Base-by-base conservation (phyloP, 2,113 vertebrate species). In the Pomatostomus ruficeps region DNA sequence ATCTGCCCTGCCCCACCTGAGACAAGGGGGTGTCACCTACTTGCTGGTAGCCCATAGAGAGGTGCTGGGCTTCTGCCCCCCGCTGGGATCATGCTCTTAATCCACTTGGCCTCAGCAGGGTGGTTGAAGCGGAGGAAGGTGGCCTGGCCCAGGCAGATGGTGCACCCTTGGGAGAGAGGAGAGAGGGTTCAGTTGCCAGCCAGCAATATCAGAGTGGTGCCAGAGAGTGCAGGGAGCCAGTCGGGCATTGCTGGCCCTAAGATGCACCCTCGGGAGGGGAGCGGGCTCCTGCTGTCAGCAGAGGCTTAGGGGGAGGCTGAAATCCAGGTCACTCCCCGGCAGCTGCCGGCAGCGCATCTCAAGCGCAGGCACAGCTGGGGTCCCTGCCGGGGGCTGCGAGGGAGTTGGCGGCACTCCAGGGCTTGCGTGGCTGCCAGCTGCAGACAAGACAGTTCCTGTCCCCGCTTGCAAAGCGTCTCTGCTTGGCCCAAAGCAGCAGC, bases 51-150 rank as follows among this genome's bases (percentile, higher is more conserved):
- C 67, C 96, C 96, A 2, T 96, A 97, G 68, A 94, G 68, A 74
- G 97, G 61, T 0, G 92, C 83, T 3, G 95, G 94, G 85, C 97
- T 98, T 75, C 96, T 95, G 91, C 73, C 96, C 51, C 97, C 98
- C 1, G 96, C 97, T 1, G 99, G 99, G 96, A 99, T 97, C 99
- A 99, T 99, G 97, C 98, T 99, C 97, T 99, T 99, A 98, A 99
- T 99, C 98, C 99, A 98, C 97, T 98, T 98, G 95, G 99, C 99
- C 97, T 99, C 99, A 2, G 99, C 99, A 3, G 99, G 99, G 94
- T 99, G 99, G 96, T 99, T 99, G 97, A 99, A 99, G 81, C 99
- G 99, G 79, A 99, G 99, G 96, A 99, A 99, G 73, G 98, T 98
- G 10, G 99, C 98, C 97, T 99, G 99, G 75, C 99, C 99, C 91